These are phyloP conservation scores for Carassius auratus DNA, from an alignment of 2,113 vertebrate species.

Conservation along the genomic window DNA sequence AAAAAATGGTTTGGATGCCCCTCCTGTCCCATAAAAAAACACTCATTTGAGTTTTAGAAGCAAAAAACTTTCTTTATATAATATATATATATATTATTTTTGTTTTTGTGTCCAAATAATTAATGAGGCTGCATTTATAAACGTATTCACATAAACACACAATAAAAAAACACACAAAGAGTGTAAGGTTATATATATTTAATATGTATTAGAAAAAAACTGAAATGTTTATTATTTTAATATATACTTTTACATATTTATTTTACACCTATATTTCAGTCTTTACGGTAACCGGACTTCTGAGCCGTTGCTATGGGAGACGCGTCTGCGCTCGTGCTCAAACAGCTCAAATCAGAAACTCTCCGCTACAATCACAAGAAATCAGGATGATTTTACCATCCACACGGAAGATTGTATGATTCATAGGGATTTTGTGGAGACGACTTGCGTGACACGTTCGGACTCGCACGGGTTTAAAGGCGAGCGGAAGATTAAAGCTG, in stretches of 20 bases:
- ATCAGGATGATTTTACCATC: not conserved
- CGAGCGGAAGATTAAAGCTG: not conserved
- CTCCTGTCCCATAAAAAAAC: not conserved
- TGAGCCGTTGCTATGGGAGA: slow-evolving; percentile 53
- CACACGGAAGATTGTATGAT: not conserved
- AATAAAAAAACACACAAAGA: no score
- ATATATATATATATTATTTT: no score
- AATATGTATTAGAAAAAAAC: no score
- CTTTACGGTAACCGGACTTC: slow-evolving; percentile 44
- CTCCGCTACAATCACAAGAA: not conserved
- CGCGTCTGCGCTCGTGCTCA: slow-evolving; percentile 4
- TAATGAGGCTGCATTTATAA: not conserved
- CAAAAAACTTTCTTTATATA: not conserved
- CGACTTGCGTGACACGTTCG: no score
- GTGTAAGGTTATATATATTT: no score
- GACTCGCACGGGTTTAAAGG: not conserved
- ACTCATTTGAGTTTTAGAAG: not conserved
- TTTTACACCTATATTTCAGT: not conserved
- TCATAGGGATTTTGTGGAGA: not conserved
- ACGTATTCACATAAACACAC: not conserved
- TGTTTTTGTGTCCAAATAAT: not conserved
- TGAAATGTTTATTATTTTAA: not conserved
- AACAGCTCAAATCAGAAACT: not conserved
- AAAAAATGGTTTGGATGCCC: no score
- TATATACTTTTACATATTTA: no score